phyloP scores from a whole-genome alignment of 2,797 vertebrate species.

The Argya squamiceps region DNA sequence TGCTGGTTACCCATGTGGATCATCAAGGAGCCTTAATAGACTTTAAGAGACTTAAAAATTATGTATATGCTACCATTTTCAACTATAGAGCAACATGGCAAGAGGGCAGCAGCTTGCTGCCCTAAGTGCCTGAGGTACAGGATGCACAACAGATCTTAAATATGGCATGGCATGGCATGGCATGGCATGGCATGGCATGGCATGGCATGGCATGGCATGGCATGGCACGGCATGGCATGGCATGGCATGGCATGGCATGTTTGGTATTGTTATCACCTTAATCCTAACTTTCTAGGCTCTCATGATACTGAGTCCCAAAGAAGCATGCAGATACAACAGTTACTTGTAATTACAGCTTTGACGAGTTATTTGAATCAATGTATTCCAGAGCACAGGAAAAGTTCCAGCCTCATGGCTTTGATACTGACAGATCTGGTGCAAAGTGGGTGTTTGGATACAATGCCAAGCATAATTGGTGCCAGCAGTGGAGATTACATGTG shows the following conservation, averaged over 20 bases:
- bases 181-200: too few relatives aligned
- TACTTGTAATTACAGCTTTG: constrained; percentile 47
- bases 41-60: background rate
- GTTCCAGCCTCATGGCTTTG: constrained; percentile 57
- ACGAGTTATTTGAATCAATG: constrained; percentile 49
- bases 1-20: background rate
- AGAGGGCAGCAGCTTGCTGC: background rate
- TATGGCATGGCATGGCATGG: background rate
- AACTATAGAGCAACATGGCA: background rate
- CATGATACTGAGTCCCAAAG: background rate
- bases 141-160: background rate
- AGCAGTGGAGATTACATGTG: constrained; percentile 48
- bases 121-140: background rate
- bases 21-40: too few relatives aligned
- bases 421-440: constrained; percentile 66
- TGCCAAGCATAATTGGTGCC: constrained; percentile 57
- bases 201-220: fast-evolving
- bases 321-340: constrained; percentile 30
- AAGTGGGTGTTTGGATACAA: constrained; percentile 67
- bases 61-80: background rate
- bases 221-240: background rate
- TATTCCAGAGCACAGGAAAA: constrained; percentile 62
- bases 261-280: background rate
- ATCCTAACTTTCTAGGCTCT: background rate
- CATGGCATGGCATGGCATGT: too few relatives aligned